Evolutionary conservation across 2,888 invertebrate species (phyloP), one percentile per base, ranked within the genome.

Genomic region (Chesias legatella): DNA sequence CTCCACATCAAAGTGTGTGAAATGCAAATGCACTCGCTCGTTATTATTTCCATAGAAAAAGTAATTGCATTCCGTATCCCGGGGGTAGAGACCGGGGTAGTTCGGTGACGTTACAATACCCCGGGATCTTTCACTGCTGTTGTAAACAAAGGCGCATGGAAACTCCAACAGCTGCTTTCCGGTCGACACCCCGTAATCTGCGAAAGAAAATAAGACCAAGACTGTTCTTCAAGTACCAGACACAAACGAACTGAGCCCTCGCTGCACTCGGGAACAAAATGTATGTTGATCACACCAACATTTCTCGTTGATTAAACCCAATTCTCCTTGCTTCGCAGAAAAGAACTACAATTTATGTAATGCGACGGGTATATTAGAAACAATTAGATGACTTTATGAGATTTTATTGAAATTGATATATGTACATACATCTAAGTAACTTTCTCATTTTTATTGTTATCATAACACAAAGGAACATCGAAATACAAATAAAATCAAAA

Each of bases 1-100:
- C 82, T 98, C 98, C 10, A 98, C 94, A 74, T 98, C 97, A 71
- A 98, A 98, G 79, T 95, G 94, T 43, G 93, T 93, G 76, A 98
- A 98, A 67, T 94, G 94, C 55, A 97, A 89, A 68, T 93, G 93
- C 36, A 96, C 92, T 63, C 92, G 91, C 72, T 96, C 95, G 48
- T 92, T 91, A 50, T 89, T 83, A 49, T 90, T 90, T 10, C 95
- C 97, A 68, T 95, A 92, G 77, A 97, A 97, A 79, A 95, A 95
- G 81, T 96, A 97, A 86, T 96, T 94, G 78, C 97, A 97, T 77
- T 95, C 94, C 4, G 96, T 94, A 69, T 96, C 93, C 59, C 97
- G 90, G 0, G 97, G 96, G 83, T 97, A 97, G 51, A 92, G 91
- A 8, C 97, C 97, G 0, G 97, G 97, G 77, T 94, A 95, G 82